A percentile compares a stretch with the other conserved stretches of the same genome.
Evolutionary conservation across 2,888 invertebrate genomes (phyloP).

Genomic region (Vesta saturnalis): DNA sequence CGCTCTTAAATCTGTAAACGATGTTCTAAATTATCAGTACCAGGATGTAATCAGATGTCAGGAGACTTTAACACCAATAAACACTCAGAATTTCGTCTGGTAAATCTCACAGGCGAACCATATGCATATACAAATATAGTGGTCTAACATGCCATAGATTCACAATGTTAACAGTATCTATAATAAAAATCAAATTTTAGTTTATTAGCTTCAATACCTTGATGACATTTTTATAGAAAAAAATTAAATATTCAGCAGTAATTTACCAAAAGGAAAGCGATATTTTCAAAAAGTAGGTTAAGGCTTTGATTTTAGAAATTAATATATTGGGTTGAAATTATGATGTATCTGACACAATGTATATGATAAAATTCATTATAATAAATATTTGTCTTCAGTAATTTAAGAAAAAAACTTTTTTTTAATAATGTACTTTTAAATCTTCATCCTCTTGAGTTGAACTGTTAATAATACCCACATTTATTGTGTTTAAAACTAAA

Average conservation of each 20-base stretch:
- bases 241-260: constrained; percentile 27
- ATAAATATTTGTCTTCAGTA: neutral
- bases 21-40: constrained; percentile 38
- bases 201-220: constrained; percentile 31
- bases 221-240: constrained; percentile 30
- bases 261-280: constrained; percentile 22
- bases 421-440: neutral
- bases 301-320: no score
- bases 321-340: no score
- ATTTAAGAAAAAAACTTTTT: neutral
- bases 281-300: no score
- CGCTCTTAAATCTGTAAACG: constrained; percentile 31
- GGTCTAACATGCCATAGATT: constrained; percentile 35
- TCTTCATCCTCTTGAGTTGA: neutral
- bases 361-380: neutral
- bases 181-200: constrained; percentile 21
- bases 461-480: constrained; percentile 24
- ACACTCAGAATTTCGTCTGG: constrained; percentile 44
- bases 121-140: constrained; percentile 49
- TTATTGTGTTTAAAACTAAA: constrained; percentile 33
- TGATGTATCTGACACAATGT: constrained; percentile 4
- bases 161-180: constrained; percentile 39
- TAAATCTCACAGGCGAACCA: constrained; percentile 45
- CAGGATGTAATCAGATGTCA: constrained; percentile 47
- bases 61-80: constrained; percentile 48